A percentile compares a stretch with the other conserved stretches of the same genome.
Evolutionary conservation across 2,888 invertebrate genomes (phyloP).

Genomic region (Andrena trimmerana): DNA sequence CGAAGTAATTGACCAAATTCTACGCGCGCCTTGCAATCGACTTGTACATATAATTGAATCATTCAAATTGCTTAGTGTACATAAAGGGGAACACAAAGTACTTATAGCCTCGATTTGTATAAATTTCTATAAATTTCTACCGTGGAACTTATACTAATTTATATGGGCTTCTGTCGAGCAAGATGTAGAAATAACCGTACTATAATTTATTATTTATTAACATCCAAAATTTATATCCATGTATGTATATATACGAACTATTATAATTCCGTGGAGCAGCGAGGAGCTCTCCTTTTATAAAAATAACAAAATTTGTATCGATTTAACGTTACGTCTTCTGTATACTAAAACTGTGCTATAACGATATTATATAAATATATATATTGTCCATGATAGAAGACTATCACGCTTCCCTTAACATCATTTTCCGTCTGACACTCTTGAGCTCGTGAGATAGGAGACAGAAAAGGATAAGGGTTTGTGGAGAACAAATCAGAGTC

Average conservation of each 20-base stretch:
- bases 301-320: constrained; percentile 44
- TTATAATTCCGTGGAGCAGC: constrained; percentile 15
- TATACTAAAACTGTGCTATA: constrained; percentile 54
- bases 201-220: constrained; percentile 60
- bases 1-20: constrained; percentile 1
- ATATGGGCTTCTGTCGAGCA: neutral
- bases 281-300: constrained; percentile 29
- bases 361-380: constrained; percentile 55
- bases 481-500: neutral
- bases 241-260: constrained; percentile 35
- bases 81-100: constrained; percentile 29
- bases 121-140: constrained; percentile 13
- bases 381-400: constrained; percentile 50
- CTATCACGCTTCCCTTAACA: constrained; percentile 1
- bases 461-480: neutral
- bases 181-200: neutral
- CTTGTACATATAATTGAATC: constrained; percentile 37
- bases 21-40: constrained; percentile 3
- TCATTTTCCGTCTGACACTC: neutral
- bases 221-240: constrained; percentile 22
- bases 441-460: neutral
- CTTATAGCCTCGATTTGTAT: neutral
- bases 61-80: constrained; percentile 45
- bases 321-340: constrained; percentile 33
- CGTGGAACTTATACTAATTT: neutral